Evolutionary conservation across 30 jellyfish, hydroid and myxozoan species (phyloP).

Genomic region (Aurelia coerulea): DNA sequence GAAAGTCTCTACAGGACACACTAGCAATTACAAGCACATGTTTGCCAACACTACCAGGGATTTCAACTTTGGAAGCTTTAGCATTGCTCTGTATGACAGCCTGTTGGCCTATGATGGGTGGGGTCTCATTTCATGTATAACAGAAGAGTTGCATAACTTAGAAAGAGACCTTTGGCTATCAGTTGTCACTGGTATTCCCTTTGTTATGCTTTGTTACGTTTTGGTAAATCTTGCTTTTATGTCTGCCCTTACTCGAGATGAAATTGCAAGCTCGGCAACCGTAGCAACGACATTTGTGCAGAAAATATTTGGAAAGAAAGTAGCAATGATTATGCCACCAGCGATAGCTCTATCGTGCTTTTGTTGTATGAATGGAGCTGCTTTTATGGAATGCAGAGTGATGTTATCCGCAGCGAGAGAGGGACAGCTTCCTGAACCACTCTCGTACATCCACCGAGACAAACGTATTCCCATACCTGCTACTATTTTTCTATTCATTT

Average conservation of each 20-base stretch:
- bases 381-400: constrained; percentile 22
- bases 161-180: constrained; percentile 49
- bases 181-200: constrained; percentile 22
- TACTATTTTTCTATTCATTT: neutral
- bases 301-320: constrained; percentile 30
- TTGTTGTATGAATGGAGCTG: constrained; percentile 27
- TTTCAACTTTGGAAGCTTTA: constrained; percentile 9
- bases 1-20: constrained; percentile 26
- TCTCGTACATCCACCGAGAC: constrained; percentile 28
- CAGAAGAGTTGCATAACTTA: constrained; percentile 50
- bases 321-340: constrained; percentile 20
- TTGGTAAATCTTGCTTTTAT: constrained; percentile 22
- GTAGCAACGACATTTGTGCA: constrained; percentile 39
- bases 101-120: constrained; percentile 61
- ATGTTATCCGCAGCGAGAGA: constrained; percentile 56
- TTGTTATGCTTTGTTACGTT: constrained; percentile 13
- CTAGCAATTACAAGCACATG: constrained; percentile 1
- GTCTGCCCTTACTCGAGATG: constrained; percentile 44
- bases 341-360: constrained; percentile 26
- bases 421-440: constrained; percentile 54
- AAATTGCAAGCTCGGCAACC: constrained; percentile 36
- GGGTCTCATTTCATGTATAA: constrained; percentile 36
- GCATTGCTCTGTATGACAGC: constrained; percentile 42
- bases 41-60: neutral
- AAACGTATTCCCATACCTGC: constrained; percentile 49